phyloP scores from a whole-genome alignment of 2,888 invertebrate species.

The Diadromus collaris region DNA sequence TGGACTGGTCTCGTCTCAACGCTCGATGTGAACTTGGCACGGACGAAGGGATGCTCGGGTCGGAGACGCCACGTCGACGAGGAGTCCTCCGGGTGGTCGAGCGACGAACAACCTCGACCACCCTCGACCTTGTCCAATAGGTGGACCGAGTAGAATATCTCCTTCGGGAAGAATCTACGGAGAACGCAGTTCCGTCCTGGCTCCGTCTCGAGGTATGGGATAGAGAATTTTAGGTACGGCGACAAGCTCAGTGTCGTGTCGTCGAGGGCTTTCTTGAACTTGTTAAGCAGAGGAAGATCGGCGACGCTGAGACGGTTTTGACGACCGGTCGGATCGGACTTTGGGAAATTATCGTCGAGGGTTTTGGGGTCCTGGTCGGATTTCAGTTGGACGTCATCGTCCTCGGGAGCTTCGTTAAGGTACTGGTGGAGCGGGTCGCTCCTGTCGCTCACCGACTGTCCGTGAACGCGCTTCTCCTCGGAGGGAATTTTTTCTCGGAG shows the following conservation, averaged over 20 bases:
- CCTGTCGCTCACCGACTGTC: conserved; percentile 87
- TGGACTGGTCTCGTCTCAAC: conserved; percentile 86
- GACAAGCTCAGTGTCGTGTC: conserved; percentile 91
- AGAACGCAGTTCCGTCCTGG: conserved; percentile 88
- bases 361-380: conserved; percentile 77
- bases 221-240: conserved; percentile 91
- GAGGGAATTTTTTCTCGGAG: conserved; percentile 66
- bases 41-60: conserved; percentile 88
- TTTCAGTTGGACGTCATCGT: conserved; percentile 79
- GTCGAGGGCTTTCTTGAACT: conserved; percentile 88
- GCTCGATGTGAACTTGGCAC: conserved; percentile 85
- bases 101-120: conserved; percentile 60
- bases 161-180: conserved; percentile 87
- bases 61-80: conserved; percentile 78
- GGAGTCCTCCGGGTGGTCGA: conserved; percentile 55
- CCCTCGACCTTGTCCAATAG: conserved; percentile 80
- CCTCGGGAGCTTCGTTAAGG: conserved; percentile 80
- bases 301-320: conserved; percentile 80
- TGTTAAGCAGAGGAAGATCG: conserved; percentile 84
- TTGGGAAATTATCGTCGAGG: conserved; percentile 64
- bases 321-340: background rate
- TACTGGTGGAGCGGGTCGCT: conserved; percentile 90
- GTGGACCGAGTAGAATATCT: conserved; percentile 87
- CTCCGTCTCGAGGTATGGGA: conserved; percentile 95
- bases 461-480: conserved; percentile 79